Evolutionary conservation across 2,113 vertebrate genomes (phyloP), one percentile per base, ranked within the genome.

Genomic region (Festucalex cinctus): DNA sequence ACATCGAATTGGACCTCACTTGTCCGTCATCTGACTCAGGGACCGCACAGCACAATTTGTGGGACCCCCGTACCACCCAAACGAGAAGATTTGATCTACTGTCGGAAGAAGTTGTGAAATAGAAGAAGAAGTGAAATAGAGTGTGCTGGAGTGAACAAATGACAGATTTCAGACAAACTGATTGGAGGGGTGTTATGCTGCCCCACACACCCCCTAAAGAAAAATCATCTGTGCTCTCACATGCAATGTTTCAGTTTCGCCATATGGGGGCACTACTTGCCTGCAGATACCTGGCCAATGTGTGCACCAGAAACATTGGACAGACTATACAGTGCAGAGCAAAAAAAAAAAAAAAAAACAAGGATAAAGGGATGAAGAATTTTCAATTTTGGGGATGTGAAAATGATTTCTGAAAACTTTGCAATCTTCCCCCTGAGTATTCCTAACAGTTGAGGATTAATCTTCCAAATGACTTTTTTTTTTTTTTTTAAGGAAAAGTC

Each of bases 181-280:
- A 32, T 57, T 26, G 26, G 5, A 2, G 48, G n/a, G 48, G n/a
- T 17, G 5, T 44, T 44, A 3, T 5, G 43, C 5, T 46, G 43
- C 43, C 43, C 43, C 5, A 41, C 1, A 46, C 22, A 39, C n/a
- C n/a, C 22, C 32, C 35, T 6, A 32, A 49, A 13, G 26, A 64
- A 32, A 46, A 64, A 20, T 20, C 16, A 19, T 13, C 20, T 6
- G 6, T 36, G 19, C 24, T 28, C n/a, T 32, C 28, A 71, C 61
- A 61, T 87, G 91, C 84, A 90, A 89, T 91, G 71, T 63, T 43
- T 51, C 9, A 46, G 22, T 65, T 53, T 75, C 41, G 61, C 89
- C 91, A 87, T 86, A n/a, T 82, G 89, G 85, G 70, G 91, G 88
- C 90, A 88, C 78, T 88, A 83, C 78, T 79, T 75, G 75, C 70